Base-by-base conservation (phyloP, 2,888 invertebrate species). In the Clivina fossor region DNA sequence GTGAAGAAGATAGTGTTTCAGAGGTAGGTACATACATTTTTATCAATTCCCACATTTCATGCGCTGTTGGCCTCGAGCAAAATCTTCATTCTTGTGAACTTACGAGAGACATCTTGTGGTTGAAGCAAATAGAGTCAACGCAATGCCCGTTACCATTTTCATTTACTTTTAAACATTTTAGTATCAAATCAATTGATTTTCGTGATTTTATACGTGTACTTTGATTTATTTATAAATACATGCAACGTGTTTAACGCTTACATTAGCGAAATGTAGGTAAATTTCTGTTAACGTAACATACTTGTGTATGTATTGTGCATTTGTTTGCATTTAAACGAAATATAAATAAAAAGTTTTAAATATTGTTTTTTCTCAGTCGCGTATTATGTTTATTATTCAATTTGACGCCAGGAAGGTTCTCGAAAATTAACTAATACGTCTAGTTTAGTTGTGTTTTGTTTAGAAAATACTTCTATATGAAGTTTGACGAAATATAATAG, bases 1-100 rank as follows among this genome's bases (percentile, higher is more conserved):
- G 93, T 76, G 94, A 94, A 77, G 93, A 93, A 79, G 94, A 93
- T 76, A 93, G 93, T 78, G 91, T 91, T 75, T 93, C 93, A 71
- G 93, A 93, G 91, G 93, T 94, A 86, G 84, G 78, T 71, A 57
- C 53, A 54, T 44, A 41, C 60, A 63, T 63, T 61, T 62, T 63
- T 65, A 67, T 62, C 54, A 55, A 43, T 58, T 58, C 35, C 50
- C 41, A 54, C 26, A 55, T 61, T 64, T 61, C 59, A 44, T 62
- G 46, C 58, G 60, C 61, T 63, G 61, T 66, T 63, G 63, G 69
- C 71, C 69, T 68, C 68, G 68, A 71, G 71, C 68, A 68, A 71
- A 71, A 69, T 70, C 70, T 67, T 72, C n/a, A 20, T 18, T 58
- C 71, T 73, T 72, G 80, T 80, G 81, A 76, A 75, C 74, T 81